These are phyloP conservation scores for Lasioglossum oenotherae DNA, from an alignment of 2,888 invertebrate species.

Conservation along the genomic window DNA sequence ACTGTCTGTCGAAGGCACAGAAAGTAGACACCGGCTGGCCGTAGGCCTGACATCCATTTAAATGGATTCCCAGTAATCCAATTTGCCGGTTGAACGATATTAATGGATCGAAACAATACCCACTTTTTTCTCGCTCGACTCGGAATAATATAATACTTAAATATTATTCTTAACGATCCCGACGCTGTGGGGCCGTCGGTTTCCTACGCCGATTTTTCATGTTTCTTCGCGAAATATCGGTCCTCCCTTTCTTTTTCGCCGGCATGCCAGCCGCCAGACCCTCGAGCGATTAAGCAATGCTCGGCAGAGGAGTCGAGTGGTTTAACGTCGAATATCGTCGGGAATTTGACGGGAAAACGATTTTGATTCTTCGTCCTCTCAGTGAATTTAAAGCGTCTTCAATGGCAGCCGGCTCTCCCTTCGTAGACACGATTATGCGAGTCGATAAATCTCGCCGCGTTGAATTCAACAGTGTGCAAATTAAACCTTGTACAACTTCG, in stretches of 20 bases:
- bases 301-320: slow-evolving; percentile 45
- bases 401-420: slow-evolving; percentile 46
- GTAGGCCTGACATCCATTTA: slow-evolving; percentile 66
- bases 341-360: slow-evolving; percentile 52
- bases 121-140: slow-evolving; percentile 63
- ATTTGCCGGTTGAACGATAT: slow-evolving; percentile 77
- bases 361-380: slow-evolving; percentile 54
- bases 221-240: slow-evolving; percentile 10
- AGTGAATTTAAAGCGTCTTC: slow-evolving; percentile 44
- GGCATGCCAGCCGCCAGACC: slow-evolving; percentile 1
- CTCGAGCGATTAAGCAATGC: slow-evolving; percentile 55
- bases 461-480: slow-evolving; percentile 18
- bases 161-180: slow-evolving; percentile 69
- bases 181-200: slow-evolving; percentile 10
- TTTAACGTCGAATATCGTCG: slow-evolving; percentile 49
- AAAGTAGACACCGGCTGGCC: slow-evolving; percentile 46
- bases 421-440: slow-evolving; percentile 50
- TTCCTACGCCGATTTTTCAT: slow-evolving; percentile 6
- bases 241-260: slow-evolving; percentile 5
- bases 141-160: slow-evolving; percentile 78
- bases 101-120: slow-evolving; percentile 75
- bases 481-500: background rate
- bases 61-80: slow-evolving; percentile 78
- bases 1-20: slow-evolving; percentile 31
- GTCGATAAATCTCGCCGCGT: slow-evolving; percentile 29